Evolutionary conservation across 2,888 invertebrate species (phyloP).

Genomic region (Andrena bicolor): DNA sequence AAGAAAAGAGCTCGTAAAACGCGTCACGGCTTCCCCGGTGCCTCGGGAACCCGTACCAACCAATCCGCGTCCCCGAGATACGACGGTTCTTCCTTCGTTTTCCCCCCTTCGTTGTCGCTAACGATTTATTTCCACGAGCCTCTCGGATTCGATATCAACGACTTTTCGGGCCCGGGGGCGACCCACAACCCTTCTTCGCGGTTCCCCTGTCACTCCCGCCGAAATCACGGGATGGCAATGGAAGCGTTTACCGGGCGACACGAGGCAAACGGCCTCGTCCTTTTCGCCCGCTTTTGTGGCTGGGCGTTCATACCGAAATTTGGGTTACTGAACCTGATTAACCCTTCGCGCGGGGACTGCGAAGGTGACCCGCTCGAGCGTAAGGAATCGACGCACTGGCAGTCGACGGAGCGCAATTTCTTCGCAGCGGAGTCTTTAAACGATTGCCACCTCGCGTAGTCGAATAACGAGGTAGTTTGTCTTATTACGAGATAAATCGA

Average conservation of each 20-base stretch:
- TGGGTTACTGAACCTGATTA: slow-evolving; percentile 54
- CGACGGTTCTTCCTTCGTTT: slow-evolving; percentile 56
- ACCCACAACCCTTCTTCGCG: slow-evolving; percentile 55
- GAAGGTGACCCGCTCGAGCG: slow-evolving; percentile 19
- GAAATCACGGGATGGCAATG: slow-evolving; percentile 26
- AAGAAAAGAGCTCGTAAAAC: slow-evolving; percentile 72
- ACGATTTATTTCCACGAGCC: slow-evolving; percentile 72
- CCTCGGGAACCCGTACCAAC: slow-evolving; percentile 40
- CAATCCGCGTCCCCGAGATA: slow-evolving; percentile 63
- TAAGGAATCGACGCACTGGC: slow-evolving; percentile 11
- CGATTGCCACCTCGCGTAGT: neutral
- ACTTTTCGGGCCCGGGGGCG: slow-evolving; percentile 67
- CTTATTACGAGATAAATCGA: no score
- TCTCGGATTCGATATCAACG: slow-evolving; percentile 73
- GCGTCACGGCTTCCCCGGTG: slow-evolving; percentile 44
- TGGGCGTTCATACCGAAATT: slow-evolving; percentile 52
- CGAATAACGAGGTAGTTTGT: no score
- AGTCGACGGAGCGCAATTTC: neutral
- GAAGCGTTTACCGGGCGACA: slow-evolving; percentile 45
- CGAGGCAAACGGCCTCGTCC: slow-evolving; percentile 36
- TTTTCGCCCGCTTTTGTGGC: slow-evolving; percentile 36
- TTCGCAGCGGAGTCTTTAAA: neutral
- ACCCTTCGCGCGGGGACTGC: slow-evolving; percentile 33
- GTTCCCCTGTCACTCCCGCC: slow-evolving; percentile 33
- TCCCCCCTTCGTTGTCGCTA: slow-evolving; percentile 58